Conservation (phyloP, 2,113 vertebrate species). For the Octodon degus region DNA sequence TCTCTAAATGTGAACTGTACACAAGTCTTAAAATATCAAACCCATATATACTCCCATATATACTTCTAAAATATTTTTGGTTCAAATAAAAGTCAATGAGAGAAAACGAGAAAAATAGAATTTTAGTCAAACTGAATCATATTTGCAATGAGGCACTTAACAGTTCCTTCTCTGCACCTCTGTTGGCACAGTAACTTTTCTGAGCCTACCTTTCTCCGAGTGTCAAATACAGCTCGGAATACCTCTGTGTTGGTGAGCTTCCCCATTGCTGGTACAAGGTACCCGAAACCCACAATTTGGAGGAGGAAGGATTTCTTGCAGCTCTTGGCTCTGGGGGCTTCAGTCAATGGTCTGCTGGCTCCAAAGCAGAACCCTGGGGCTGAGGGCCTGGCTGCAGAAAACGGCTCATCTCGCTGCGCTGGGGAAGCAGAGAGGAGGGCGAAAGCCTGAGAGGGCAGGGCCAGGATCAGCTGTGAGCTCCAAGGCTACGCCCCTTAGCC, state of each 20-base stretch:
- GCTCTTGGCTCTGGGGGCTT: neutral
- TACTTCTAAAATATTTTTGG: neutral
- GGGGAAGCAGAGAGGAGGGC: neutral
- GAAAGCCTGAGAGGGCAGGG: neutral
- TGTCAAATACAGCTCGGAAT: neutral
- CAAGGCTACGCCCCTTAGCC: neutral
- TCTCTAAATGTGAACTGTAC: neutral
- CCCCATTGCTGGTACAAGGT: neutral
- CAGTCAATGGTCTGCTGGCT: neutral
- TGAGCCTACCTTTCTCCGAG: neutral
- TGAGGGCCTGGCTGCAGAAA: neutral
- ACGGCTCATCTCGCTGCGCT: neutral
- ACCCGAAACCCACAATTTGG: too few species aligned
- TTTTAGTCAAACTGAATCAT: neutral
- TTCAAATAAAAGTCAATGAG: conserved; percentile 15
- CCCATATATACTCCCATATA: too few species aligned
- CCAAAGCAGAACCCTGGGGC: neutral
- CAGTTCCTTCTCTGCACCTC: neutral
- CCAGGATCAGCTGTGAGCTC: too few species aligned
- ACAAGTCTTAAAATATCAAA: neutral
- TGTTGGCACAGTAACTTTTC: neutral
- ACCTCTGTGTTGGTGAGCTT: neutral
- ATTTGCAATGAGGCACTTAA: neutral
- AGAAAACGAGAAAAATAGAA: neutral
- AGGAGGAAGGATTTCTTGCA: too few species aligned